Base-by-base conservation (phyloP, 2,113 vertebrate species). In the Platycercus adscitus region DNA sequence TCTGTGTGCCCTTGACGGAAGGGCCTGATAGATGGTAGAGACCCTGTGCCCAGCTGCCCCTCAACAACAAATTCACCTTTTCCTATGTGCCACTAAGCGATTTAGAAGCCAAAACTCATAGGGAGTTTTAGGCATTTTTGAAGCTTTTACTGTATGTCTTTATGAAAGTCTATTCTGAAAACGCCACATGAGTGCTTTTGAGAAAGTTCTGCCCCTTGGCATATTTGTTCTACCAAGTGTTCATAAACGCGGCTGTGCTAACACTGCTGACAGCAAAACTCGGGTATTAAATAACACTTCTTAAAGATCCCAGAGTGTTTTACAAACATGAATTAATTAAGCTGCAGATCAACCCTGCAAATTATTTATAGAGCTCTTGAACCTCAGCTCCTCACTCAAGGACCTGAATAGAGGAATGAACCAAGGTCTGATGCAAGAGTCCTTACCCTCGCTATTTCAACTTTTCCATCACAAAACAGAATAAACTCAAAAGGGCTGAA, bases 301-400 rank as follows among this genome's bases (percentile, higher is more conserved):
- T 49, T 75, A 83, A 81, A 86, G 56, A 88, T 95, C 25, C 77
- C 76, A 28, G 91, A 90, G 82, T 88, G 82, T 44, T 88, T 91
- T 84, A 88, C 2, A 23, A 86, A 94, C 72, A 39, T 17, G 28
- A 90, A 91, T 81, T 86, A 95, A 95, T 93, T 94, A 90, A 93
- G 56, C 56, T 60, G 28, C 65, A 94, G 65, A 65, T 49, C 80
- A 86, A 41, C 37, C 19, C 37, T 17, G 52, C 0, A 0, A 76
- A 90, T 76, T 89, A 81, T 86, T 92, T 91, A 79, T 78, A 79
- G 73, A 86, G 60, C 35, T 79, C 55, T 93, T 83, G 80, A 86
- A 75, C 46, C 13, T 66, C 35, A 4, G 6, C 37, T 94, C 28
- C 55, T 76, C 3, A 4, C 35, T 69, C 77, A 89, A 94, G 86